These are phyloP conservation scores for Premnoplex brunnescens DNA, from an alignment of 2,797 vertebrate genomes.

Conservation along the genomic window DNA sequence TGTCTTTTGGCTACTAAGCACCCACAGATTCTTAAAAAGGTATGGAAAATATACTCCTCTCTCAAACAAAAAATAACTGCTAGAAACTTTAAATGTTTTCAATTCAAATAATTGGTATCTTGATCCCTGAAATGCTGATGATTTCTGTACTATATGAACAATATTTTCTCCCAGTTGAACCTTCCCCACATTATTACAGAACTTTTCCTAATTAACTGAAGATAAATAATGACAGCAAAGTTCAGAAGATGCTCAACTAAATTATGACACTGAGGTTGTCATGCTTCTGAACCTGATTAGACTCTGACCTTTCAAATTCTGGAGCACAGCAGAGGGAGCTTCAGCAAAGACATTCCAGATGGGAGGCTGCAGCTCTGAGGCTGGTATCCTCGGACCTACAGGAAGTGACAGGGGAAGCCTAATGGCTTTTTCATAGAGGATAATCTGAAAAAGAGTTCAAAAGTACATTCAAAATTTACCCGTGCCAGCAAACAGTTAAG, in stretches of 20 bases:
- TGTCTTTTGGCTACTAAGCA: background rate
- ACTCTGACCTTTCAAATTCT: constrained; percentile 61
- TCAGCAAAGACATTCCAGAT: constrained; percentile 65
- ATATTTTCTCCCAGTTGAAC: background rate
- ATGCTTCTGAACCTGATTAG: background rate
- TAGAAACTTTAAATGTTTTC: background rate
- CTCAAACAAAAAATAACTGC: background rate
- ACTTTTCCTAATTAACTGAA: background rate
- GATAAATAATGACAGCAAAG: background rate
- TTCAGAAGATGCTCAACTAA: background rate
- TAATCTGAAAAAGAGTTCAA: constrained; percentile 48
- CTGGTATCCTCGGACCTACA: background rate
- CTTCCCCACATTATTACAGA: background rate
- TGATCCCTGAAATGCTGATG: background rate
- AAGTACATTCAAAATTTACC: background rate
- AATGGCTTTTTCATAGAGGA: constrained; percentile 32
- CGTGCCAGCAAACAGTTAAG: background rate
- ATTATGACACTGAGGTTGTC: background rate
- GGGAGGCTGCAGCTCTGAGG: constrained; percentile 38
- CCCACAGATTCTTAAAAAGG: background rate
- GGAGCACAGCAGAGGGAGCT: constrained; percentile 23
- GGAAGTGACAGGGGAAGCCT: constrained; percentile 42
- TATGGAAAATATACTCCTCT: background rate
- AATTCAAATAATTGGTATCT: background rate
- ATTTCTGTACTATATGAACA: background rate